Base-by-base conservation (phyloP, 2,888 invertebrate genomes). In the Lissonota sp. region DNA sequence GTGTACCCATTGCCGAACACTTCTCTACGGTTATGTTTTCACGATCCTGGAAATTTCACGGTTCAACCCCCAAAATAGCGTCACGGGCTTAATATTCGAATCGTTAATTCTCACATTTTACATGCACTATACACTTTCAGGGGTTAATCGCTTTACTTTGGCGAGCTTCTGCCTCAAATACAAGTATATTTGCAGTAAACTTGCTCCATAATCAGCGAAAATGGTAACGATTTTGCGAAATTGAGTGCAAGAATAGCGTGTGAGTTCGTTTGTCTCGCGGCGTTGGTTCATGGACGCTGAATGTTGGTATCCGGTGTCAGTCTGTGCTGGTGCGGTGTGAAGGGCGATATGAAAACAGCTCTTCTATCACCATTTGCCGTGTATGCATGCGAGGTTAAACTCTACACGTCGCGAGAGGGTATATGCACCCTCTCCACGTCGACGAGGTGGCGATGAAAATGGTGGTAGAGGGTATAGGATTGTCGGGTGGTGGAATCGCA, bases 281-380 rank as follows among this genome's bases (percentile, higher is more conserved):
- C 26, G 10, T 51, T 12, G 53, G 69, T 57, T 14, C 14, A 49
- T 39, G 46, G 44, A 44, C 57, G 44, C 42, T 57, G 69, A 14
- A 57, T 57, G 60, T 73, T 55, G 78, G 78, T 73, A 79, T 79
- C 73, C 78, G 78, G 73, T 79, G 78, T 73, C 78, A 79, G 67
- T 55, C 62, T 58, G 73, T 67, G 62, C 72, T 67, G 55, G 46
- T 46, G 26, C 26, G 26, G 26, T 26, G 26, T 26, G 26, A 3
- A 26, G 26, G 62, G 72, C 73, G 78, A 79, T 73, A 79, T 79
- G 66, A 79, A 78, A 79, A 73, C 73, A 72, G 62, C 78, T 53
- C 78, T 66, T 78, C 64, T 26, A 58, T 55, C 72, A 26, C 55
- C 70, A 63, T 77, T 70, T 40, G 62, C 64, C 51, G 49, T 39